A percentile compares a stretch with the other conserved stretches of the same genome.
Evolutionary conservation across 2,113 vertebrate genomes (phyloP).

Genomic region (Podarcis raffonei): DNA sequence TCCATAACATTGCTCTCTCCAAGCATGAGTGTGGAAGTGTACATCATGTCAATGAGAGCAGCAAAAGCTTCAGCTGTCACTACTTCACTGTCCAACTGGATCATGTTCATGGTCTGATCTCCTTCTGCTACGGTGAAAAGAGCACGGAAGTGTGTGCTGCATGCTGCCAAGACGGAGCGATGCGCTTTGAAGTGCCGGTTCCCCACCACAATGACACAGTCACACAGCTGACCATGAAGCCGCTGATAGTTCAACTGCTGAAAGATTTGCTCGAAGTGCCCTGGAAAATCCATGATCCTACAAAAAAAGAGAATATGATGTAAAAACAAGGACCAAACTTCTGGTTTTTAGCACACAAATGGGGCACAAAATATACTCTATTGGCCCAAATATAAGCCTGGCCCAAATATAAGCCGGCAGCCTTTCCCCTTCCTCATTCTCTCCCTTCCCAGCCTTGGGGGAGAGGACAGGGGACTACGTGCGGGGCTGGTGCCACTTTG

Average conservation of each 20-base stretch:
- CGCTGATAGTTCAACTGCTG: slow-evolving; percentile 97
- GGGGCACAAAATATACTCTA: neutral
- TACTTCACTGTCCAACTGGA: slow-evolving; percentile 95
- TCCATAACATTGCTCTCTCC: slow-evolving; percentile 99
- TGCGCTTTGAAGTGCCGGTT: slow-evolving; percentile 96
- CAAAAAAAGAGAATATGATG: slow-evolving; percentile 41
- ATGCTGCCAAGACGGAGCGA: slow-evolving; percentile 92
- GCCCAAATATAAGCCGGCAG: no score
- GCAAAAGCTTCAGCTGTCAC: slow-evolving; percentile 97
- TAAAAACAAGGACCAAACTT: neutral
- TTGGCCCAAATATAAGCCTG: no score
- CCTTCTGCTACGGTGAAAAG: slow-evolving; percentile 94
- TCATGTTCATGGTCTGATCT: slow-evolving; percentile 94
- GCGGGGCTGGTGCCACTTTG: no score
- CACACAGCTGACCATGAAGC: slow-evolving; percentile 93
- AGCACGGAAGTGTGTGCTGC: slow-evolving; percentile 96
- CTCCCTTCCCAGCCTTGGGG: no score
- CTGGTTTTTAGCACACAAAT: neutral
- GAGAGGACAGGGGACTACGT: no score
- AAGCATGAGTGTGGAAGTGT: slow-evolving; percentile 95
- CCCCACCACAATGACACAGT: slow-evolving; percentile 94
- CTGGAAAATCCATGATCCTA: slow-evolving; percentile 97
- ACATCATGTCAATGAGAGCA: slow-evolving; percentile 98
- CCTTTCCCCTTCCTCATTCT: no score
- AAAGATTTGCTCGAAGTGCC: slow-evolving; percentile 97